Base-by-base conservation (phyloP, 2,888 invertebrate species). In the Arctia plantaginis region DNA sequence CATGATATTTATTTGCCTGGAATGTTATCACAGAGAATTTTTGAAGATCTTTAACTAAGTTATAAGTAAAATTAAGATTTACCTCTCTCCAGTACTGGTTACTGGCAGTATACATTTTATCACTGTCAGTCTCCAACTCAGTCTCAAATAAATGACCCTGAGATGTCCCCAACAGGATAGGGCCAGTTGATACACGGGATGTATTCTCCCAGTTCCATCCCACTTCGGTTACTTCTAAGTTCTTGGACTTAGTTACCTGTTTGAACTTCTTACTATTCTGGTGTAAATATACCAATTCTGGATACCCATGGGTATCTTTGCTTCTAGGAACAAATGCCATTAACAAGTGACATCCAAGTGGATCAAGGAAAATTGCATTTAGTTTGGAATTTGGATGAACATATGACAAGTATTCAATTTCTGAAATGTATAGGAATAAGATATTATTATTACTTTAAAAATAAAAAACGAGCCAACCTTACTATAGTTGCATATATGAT, bases 91-190 rank as follows among this genome's bases (percentile, higher is more conserved):
- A 97, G 93, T 98, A 98, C 86, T 98, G 98, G 86, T 98, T 98
- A 74, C 93, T 93, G 0, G 97, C 97, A 72, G 97, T 97, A 90
- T 98, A 98, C 91, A 98, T 97, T 89, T 97, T 97, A 77, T 99
- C 99, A 78, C 97, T 98, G 72, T 98, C 98, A 20, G 97, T 96
- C 33, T 97, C 97, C 71, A 99, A 96, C 91, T 99, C 99, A 0
- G 98, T 98, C 93, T 99, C 99, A 92, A 99, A 97, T 78, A 99
- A 98, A 66, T 98, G 95, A 0, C 99, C 99, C 89, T 98, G 98
- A 0, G 98, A 98, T 0, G 99, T 99, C 12, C 99, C 99, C 66
- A 99, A 90, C 64, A 99, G 94, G 85, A 99, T 98, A 0, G 98
- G 97, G 1, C 98, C 98, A 0, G 99, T 98, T 0, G 97, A 96